Base-by-base conservation (phyloP, 2,888 invertebrate genomes). In the Pseudococcus longispinus region DNA sequence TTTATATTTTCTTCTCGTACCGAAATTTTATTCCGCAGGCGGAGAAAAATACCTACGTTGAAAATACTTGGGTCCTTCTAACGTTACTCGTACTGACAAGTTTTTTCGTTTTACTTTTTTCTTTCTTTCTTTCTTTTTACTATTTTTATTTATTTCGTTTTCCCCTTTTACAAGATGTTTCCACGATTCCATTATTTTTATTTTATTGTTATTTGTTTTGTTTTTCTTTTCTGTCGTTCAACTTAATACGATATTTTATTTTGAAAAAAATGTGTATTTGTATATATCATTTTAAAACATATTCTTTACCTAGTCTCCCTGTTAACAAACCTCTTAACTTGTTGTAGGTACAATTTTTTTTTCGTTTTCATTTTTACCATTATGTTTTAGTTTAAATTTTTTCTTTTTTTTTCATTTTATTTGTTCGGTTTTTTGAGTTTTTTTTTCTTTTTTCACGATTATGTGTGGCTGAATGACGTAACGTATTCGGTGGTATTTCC, bases 301-400 rank as follows among this genome's bases (percentile, higher is more conserved):
- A 44, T 85, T 85, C 70, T 85, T 85, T 85, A 74, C 85, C 85
- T 85, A 85, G 85, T 85, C 85, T 85, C 85, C 65, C 77, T 85
- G 77, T 85, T 77, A 77, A 85, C 77, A 60, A 60, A 85, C 70
- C 44, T 44, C 77, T 77, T 85, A 51, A 60, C 46, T 85, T 85
- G 51, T 84, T 37, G 26, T 46, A 74, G 70, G 77, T 77, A 32
- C 42, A 42, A 70, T 85, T 42, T 60, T 85, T 74, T 85, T 85
- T 85, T 85, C 29, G 44, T 85, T 85, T 74, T 37, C 32, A 84
- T 74, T 77, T 77, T 85, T 85, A 85, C 85, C 85, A 85, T 85
- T 85, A 85, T 85, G 26, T 51, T 74, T 85, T 85, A 85, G 74
- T 29, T 85, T 85, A 23, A 44, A 51, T 44, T 46, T 42, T 26